Conservation (phyloP, 2,888 invertebrate genomes). For the Carterocephalus palaemon region DNA sequence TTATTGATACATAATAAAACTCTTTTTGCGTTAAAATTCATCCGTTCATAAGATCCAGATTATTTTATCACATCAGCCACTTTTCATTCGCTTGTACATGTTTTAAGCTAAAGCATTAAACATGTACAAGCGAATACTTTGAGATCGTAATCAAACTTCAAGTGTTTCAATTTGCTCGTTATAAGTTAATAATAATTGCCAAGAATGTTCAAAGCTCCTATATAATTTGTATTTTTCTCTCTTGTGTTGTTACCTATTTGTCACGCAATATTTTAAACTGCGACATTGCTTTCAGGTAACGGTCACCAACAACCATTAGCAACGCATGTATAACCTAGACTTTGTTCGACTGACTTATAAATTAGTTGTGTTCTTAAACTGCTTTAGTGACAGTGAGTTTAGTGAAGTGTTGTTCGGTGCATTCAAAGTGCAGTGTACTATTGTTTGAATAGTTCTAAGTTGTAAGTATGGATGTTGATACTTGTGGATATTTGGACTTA, state of each 20-base stretch:
- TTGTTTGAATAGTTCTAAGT: conserved; percentile 10
- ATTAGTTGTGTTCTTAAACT: conserved; percentile 11
- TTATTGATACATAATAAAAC: too few relatives aligned
- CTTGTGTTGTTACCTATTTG: neutral
- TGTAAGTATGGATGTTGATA: conserved; percentile 9
- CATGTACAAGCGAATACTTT: too few relatives aligned
- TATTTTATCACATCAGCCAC: neutral
- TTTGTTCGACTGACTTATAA: conserved; percentile 24
- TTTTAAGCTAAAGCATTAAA: too few relatives aligned
- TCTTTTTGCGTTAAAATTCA: too few relatives aligned
- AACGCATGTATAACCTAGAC: conserved; percentile 78
- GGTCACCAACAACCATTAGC: conserved; percentile 74
- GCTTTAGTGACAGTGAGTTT: conserved; percentile 13
- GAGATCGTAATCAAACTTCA: conserved; percentile 11
- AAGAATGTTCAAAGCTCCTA: conserved; percentile 8
- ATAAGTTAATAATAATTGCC: conserved; percentile 19
- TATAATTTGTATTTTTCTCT: conserved; percentile 13
- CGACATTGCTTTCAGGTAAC: conserved; percentile 58
- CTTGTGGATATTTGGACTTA: conserved; percentile 12
- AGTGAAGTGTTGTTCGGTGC: conserved; percentile 19
- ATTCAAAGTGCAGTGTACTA: conserved; percentile 13
- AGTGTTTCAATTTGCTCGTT: conserved; percentile 18
- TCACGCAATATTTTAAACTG: conserved; percentile 20
- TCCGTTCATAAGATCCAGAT: conserved; percentile 1
- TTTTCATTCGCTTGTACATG: neutral